These are phyloP conservation scores for Spongilla lacustris DNA, from an alignment of 37 sponge, comb jelly and placozoan species.

Conservation along the genomic window DNA sequence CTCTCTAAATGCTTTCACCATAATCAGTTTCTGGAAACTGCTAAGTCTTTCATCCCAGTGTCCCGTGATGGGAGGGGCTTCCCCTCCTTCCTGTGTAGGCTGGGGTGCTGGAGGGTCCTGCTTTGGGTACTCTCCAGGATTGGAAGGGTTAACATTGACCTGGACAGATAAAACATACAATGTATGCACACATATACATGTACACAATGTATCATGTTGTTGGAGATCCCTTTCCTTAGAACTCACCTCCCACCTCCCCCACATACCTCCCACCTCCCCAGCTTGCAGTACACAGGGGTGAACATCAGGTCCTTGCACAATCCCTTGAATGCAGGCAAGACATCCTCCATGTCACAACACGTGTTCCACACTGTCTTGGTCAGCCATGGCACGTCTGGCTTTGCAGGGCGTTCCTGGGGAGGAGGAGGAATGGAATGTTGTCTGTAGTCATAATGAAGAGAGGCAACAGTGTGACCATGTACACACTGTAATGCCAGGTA, in stretches of 20 bases:
- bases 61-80: slow-evolving; percentile 44
- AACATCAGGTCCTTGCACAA: slow-evolving; percentile 67
- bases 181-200: slow-evolving; percentile 1
- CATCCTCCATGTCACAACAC: slow-evolving; percentile 87
- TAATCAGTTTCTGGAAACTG: slow-evolving; percentile 88
- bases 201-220: background rate
- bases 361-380: slow-evolving; percentile 75
- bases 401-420: slow-evolving; percentile 78
- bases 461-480: too few relatives aligned
- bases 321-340: slow-evolving; percentile 79
- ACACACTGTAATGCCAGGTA: too few relatives aligned
- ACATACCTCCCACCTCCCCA: slow-evolving; percentile 69
- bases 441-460: too few relatives aligned
- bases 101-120: slow-evolving; percentile 23
- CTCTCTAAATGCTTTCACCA: slow-evolving; percentile 89
- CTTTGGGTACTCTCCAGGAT: slow-evolving; percentile 67
- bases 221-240: too few relatives aligned
- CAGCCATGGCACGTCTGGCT: slow-evolving; percentile 90
- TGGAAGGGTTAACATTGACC: slow-evolving; percentile 74
- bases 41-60: slow-evolving; percentile 93
- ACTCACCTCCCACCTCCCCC: too few relatives aligned
- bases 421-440: background rate
- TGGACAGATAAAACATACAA: background rate
- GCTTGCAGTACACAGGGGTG: slow-evolving; percentile 77
- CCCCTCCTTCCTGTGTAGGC: slow-evolving; percentile 17